A percentile compares a stretch with the other conserved stretches of the same genome.
Evolutionary conservation across 2,113 vertebrate genomes (phyloP).

Genomic region (Chloebia gouldiae): DNA sequence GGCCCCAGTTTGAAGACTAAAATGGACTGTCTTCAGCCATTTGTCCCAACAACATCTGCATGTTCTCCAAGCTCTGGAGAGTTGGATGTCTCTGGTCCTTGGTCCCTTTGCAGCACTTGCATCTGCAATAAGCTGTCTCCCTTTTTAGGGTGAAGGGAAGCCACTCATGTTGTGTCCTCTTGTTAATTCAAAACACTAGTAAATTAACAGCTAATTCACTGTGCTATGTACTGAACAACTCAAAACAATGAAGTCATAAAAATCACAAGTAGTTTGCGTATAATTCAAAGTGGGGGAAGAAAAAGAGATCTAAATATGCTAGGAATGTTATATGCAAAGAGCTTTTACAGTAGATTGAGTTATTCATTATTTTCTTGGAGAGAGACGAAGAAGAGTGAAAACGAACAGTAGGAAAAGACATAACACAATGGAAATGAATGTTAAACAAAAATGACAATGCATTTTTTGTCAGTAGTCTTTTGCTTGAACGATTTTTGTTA

Average conservation of each 20-base stretch:
- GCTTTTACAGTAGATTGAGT: background rate
- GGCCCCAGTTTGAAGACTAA: background rate
- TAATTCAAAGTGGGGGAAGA: conserved; percentile 12
- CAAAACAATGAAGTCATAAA: conserved; percentile 49
- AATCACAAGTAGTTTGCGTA: conserved; percentile 32
- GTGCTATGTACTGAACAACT: background rate
- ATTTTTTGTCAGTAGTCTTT: background rate
- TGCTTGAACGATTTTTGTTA: background rate
- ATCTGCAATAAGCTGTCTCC: background rate
- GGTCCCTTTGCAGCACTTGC: background rate
- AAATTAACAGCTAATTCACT: conserved; percentile 13
- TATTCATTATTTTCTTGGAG: background rate
- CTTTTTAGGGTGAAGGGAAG: background rate
- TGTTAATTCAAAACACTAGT: background rate
- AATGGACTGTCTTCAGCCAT: background rate
- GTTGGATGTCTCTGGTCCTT: background rate
- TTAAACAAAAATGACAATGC: background rate
- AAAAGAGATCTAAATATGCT: conserved; percentile 41
- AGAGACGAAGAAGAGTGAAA: background rate
- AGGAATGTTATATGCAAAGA: conserved; percentile 54
- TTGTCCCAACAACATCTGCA: background rate
- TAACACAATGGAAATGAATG: background rate
- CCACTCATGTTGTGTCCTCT: background rate
- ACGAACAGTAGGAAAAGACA: background rate
- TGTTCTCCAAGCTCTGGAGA: background rate